Evolutionary conservation across 2,113 vertebrate genomes (phyloP), one percentile per base, ranked within the genome.

Genomic region (Nycticorax nycticorax): DNA sequence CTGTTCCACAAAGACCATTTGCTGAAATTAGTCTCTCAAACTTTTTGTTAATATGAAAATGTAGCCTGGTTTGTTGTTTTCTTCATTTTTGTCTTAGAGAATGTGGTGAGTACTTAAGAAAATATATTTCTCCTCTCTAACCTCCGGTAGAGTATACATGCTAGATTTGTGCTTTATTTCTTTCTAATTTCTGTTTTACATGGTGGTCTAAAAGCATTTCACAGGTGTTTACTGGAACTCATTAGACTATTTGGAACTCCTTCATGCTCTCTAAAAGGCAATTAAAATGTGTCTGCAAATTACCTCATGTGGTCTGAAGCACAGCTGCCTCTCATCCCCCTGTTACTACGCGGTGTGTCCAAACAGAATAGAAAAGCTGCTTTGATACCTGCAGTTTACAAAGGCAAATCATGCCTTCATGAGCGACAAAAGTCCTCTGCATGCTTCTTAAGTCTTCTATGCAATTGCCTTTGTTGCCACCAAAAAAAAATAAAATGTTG

Each of bases 231-330:
- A 97, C 97, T 98, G 98, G 97, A 98, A 98, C 98, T 98, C 98
- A 98, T 98, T 98, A 98, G 98, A 98, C 98, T 97, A 98, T 98
- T 98, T 98, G 98, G 98, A 98, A 98, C 97, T 98, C 97, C 98
- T 98, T 98, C 98, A 98, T 98, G 97, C 97, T 98, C 98, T 97
- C 98, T 98, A 98, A 98, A 98, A 98, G 98, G 98, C 98, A 98
- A 98, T 98, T 98, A 98, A 98, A 98, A 98, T 97, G 97, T 98
- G 98, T 98, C 98, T 98, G 97, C 97, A 98, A 98, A 98, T 98
- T 98, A 98, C 97, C 96, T 98, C 97, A 79, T 98, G 98, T 91
- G 95, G 98, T 97, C 98, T 97, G 97, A 98, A 97, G 97, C 98
- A 95, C 98, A 98, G 98, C 98, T 98, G 98, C 98, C 98, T 98